Percentiles rank a stretch among this genome's conserved stretches.
Evolutionary conservation across 2,797 vertebrate species (phyloP).

Genomic region (Syndactyla subalaris): DNA sequence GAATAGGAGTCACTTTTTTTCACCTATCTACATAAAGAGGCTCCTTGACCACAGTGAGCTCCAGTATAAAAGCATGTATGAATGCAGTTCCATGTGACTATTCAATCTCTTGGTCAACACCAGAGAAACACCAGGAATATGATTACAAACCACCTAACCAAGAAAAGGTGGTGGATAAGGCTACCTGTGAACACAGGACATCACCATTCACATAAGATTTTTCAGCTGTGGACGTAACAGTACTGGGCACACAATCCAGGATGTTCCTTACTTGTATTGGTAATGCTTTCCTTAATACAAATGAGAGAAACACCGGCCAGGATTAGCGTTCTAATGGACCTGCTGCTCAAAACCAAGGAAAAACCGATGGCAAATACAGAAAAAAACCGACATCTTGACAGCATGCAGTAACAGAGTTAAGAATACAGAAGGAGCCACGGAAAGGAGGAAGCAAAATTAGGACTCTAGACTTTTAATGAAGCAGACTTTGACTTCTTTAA

Average conservation of each 20-base stretch:
- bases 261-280: not conserved
- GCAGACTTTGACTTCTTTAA: not conserved
- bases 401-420: not conserved
- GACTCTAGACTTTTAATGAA: not conserved
- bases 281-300: not conserved
- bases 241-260: not conserved
- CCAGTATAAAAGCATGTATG: fast-evolving
- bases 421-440: not conserved
- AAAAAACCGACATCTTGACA: not conserved
- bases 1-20: not conserved
- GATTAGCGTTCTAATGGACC: not conserved
- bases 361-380: not conserved
- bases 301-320: not conserved
- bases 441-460: not conserved
- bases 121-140: not conserved
- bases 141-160: not conserved
- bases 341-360: not conserved
- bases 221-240: not conserved
- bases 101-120: not conserved
- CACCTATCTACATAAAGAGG: not conserved
- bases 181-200: not conserved
- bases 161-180: not conserved
- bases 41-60: not conserved
- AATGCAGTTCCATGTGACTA: not conserved
- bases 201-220: not conserved